Base-by-base conservation (phyloP, 2,797 vertebrate species). In the Alauda arvensis region DNA sequence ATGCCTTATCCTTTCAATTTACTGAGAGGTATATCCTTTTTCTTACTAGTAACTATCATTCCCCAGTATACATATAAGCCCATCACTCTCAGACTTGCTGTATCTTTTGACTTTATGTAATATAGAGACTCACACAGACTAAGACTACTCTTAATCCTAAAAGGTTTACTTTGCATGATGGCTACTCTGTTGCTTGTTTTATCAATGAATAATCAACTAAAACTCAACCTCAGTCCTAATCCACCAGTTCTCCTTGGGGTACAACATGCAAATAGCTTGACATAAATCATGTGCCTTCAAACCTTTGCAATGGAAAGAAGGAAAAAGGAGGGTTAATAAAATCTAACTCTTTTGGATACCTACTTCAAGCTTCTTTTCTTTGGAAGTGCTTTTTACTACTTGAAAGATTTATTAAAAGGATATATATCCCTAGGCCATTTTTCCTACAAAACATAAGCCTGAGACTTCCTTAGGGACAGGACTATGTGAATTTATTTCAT, bases 401-500 rank as follows among this genome's bases (percentile, higher is more conserved):
- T 84, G n/a, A 70, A 91, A 60, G 34, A 92, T 55, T 89, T 85
- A 88, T 83, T 86, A 75, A 71, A 92, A 87, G 52, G 13, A 46
- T 77, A 74, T 39, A 49, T 84, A 83, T 46, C 72, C 49, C 33
- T 55, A 66, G 48, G 59, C 25, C n/a, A n/a, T 62, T 83, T 91
- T 83, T 84, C 55, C 66, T 71, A 71, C 33, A 84, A 86, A 87
- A 70, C 49, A 83, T 6, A 18, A 84, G 31, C 33, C 62, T 70
- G 52, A 79, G 43, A 88, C 55, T 91, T 74, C 75, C 75, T 91
- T 45, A 79, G 71, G 59, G 49, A 93, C 37, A 52, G 14, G 53
- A 74, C 57, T 85, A 63, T 59, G 55, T 57, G 81, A 90, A 84
- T 88, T 74, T 89, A 84, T 79, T 89, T 93, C 53, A 65, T 86